A percentile compares a stretch with the other conserved stretches of the same genome.
These are phyloP conservation scores for Girardia tigrina DNA, from an alignment of 2,888 invertebrate species.

Conservation along the genomic window DNA sequence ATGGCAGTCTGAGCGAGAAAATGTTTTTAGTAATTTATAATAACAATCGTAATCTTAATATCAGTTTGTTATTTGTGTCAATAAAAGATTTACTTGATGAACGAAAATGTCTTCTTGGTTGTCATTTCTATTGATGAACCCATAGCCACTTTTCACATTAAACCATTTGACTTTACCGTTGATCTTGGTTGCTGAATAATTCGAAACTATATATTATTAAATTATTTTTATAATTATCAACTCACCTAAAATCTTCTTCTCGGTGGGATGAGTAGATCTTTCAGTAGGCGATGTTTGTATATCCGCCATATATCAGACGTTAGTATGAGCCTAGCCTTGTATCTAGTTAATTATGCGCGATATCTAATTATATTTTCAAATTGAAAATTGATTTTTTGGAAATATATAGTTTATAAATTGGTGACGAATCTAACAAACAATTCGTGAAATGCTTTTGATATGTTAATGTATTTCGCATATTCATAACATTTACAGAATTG, in stretches of 20 bases:
- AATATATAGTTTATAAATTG: background rate
- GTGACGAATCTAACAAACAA: too few species aligned
- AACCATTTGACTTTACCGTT: constrained; percentile 95
- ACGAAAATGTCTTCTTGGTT: constrained; percentile 99
- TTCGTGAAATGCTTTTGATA: too few species aligned
- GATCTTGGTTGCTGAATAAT: constrained; percentile 52
- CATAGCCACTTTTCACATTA: constrained; percentile 63
- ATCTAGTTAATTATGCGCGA: constrained; percentile 4
- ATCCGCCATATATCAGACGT: background rate
- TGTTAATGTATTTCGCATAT: too few species aligned
- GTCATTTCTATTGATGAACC: constrained; percentile 95
- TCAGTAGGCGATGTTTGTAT: constrained; percentile 14
- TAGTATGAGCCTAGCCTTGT: background rate
- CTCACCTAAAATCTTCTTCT: constrained; percentile 14
- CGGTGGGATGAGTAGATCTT: background rate
- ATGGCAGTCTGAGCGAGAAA: constrained; percentile 64
- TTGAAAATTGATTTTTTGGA: background rate
- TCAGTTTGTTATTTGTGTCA: background rate
- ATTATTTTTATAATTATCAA: background rate
- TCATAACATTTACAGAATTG: too few species aligned
- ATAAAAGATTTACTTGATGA: constrained; percentile 66
- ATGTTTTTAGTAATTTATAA: background rate
- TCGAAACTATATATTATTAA: constrained; percentile 9
- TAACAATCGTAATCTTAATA: background rate
- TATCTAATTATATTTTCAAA: constrained; percentile 19